phyloP scores from a whole-genome alignment of 1,140 invertebrate species.

The Cheumatopsyche charites region DNA sequence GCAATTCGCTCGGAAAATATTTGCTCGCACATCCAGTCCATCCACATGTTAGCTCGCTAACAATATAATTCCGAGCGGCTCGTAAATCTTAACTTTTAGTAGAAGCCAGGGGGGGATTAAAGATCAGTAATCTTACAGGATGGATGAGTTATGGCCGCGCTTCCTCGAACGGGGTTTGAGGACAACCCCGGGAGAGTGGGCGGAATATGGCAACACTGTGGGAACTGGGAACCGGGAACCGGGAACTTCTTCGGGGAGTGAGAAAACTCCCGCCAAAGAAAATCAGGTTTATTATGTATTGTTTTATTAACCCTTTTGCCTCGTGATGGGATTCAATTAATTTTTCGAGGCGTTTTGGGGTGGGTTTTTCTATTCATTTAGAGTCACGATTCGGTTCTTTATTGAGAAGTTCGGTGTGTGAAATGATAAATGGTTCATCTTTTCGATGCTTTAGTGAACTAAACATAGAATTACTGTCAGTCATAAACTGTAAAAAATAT shows the following conservation, averaged over 20 bases:
- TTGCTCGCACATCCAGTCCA: conserved; percentile 45
- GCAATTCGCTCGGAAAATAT: too few species aligned
- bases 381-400: too few species aligned
- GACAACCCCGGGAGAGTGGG: conserved; percentile 13
- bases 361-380: not conserved
- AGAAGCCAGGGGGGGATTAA: conserved; percentile 70
- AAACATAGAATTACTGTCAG: too few species aligned
- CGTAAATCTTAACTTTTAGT: conserved; percentile 76
- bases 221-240: not conserved
- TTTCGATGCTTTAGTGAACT: too few species aligned
- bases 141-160: conserved; percentile 67
- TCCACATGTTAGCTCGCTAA: conserved; percentile 59
- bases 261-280: conserved; percentile 21
- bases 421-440: too few species aligned
- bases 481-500: too few species aligned
- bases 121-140: conserved; percentile 75
- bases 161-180: conserved; percentile 17
- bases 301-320: conserved; percentile 29
- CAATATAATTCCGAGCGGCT: conserved; percentile 67
- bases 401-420: too few species aligned
- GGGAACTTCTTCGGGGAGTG: too few species aligned
- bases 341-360: not conserved
- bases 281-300: not conserved
- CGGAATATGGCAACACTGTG: not conserved
- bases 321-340: conserved; percentile 14